Percentiles rank a stretch among this genome's conserved stretches.
phyloP scores from a whole-genome alignment of 2,888 invertebrate genomes.

The Phyto melanocephala region DNA sequence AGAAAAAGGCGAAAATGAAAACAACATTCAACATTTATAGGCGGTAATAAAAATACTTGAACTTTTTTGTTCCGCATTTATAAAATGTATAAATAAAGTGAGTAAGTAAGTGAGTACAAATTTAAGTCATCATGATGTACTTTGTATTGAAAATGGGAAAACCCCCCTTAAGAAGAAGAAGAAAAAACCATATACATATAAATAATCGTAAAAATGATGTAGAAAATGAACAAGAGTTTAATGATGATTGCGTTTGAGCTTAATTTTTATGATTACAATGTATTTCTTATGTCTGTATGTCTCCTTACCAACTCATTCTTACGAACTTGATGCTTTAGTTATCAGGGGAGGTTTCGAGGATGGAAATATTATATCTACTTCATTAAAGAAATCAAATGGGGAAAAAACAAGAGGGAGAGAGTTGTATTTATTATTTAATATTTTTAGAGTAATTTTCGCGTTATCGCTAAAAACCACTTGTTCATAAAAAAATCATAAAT shows the following conservation, averaged over 20 bases:
- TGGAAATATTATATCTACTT: constrained; percentile 9
- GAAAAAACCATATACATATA: not conserved
- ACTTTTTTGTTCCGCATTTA: constrained; percentile 48
- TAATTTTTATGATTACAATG: constrained; percentile 63
- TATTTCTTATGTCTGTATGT: constrained; percentile 3
- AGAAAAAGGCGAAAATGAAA: constrained; percentile 27
- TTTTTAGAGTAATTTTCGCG: constrained; percentile 24
- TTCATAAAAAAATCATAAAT: not conserved
- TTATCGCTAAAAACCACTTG: constrained; percentile 51
- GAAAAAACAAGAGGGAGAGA: not conserved
- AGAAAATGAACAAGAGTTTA: constrained; percentile 62
- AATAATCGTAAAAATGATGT: constrained; percentile 58
- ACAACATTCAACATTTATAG: constrained; percentile 48
- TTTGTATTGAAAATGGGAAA: constrained; percentile 59
- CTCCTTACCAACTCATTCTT: constrained; percentile 8
- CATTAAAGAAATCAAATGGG: not conserved
- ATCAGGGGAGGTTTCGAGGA: not conserved
- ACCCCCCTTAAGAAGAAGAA: constrained; percentile 28
- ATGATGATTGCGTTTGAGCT: constrained; percentile 66
- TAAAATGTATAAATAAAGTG: not conserved
- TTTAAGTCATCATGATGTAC: constrained; percentile 1
- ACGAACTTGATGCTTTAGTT: not conserved
- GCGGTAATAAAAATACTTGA: constrained; percentile 59
- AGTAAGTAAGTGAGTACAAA: not conserved
- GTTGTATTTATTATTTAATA: constrained; percentile 9